Evolutionary conservation across 2,113 vertebrate species (phyloP), one percentile per base, ranked within the genome.

Genomic region (Dipodomys ordii): DNA sequence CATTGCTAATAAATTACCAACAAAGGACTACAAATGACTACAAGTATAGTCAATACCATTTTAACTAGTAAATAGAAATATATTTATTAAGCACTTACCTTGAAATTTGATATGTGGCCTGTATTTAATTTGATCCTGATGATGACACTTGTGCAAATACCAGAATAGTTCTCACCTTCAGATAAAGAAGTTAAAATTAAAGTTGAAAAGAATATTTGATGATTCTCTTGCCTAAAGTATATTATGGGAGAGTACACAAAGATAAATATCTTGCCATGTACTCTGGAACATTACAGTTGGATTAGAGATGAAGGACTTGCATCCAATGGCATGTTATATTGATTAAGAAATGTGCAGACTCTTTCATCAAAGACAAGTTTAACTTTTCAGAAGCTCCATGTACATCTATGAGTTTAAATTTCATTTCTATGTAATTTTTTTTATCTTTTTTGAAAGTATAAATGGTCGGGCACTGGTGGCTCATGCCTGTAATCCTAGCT

Each of bases 61-160:
- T 79, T 79, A 10, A 91, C 7, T 16, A 28, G 11, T 30, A 67
- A 7, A 71, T 27, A 53, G 84, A 93, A 27, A 19, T 72, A 20
- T 15, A 39, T 64, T 69, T 73, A 72, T 64, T 35, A 49, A 74
- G 62, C 1, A 80, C 39, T 71, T 62, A 85, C 12, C 8, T 27
- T 65, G 28, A 83, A 79, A 87, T 93, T 90, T 16, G 23, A 27
- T 46, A 44, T 44, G 16, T 18, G n/a, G 74, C 0, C 6, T 87
- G 91, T 89, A 78, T 82, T 87, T 92, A 4, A 83, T 57, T 79
- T 85, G 68, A 83, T 27, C 6, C 3, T 88, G 64, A 88, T 44
- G 78, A 83, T 1, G 35, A 30, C 9, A 78, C 23, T 83, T 87
- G 32, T 25, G 3, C 30, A 79, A 69, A 74, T 57, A 57, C 60